phyloP scores from a whole-genome alignment of 1,140 invertebrate species.

The Drosophila busckii region DNA sequence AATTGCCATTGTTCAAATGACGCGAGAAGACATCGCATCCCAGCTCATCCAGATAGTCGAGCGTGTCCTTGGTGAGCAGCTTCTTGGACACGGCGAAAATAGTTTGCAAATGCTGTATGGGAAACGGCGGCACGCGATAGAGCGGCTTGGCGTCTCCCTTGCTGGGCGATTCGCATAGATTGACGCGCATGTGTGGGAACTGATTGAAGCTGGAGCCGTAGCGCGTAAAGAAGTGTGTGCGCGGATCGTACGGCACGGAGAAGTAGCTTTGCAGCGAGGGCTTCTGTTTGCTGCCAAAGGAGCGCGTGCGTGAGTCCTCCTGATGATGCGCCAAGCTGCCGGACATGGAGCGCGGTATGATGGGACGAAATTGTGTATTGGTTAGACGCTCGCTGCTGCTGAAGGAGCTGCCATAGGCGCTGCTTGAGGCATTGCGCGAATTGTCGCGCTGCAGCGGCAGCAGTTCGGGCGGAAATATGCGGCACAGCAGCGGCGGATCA shows the following conservation, averaged over 20 bases:
- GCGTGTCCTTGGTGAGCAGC: slow-evolving; percentile 91
- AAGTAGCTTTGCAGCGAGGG: slow-evolving; percentile 83
- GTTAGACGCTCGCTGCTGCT: slow-evolving; percentile 72
- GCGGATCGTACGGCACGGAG: slow-evolving; percentile 87
- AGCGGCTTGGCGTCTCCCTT: slow-evolving; percentile 80
- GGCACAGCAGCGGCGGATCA: slow-evolving; percentile 89
- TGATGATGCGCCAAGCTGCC: slow-evolving; percentile 84
- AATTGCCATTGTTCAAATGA: slow-evolving; percentile 80
- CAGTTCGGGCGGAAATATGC: slow-evolving; percentile 89
- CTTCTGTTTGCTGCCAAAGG: slow-evolving; percentile 40
- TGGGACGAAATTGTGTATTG: slow-evolving; percentile 87
- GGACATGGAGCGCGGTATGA: slow-evolving; percentile 95
- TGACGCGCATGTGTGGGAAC: slow-evolving; percentile 87
- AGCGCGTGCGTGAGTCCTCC: slow-evolving; percentile 7
- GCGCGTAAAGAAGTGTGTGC: slow-evolving; percentile 93
- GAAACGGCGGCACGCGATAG: slow-evolving; percentile 81
- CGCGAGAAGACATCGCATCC: slow-evolving; percentile 87
- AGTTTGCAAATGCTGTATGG: slow-evolving; percentile 87
- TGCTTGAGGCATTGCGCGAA: slow-evolving; percentile 51
- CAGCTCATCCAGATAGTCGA: slow-evolving; percentile 90
- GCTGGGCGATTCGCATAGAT: slow-evolving; percentile 81
- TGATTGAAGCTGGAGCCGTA: slow-evolving; percentile 96
- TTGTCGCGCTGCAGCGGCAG: slow-evolving; percentile 81
- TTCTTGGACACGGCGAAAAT: slow-evolving; percentile 91
- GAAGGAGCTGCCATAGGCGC: slow-evolving; percentile 41